Base-by-base conservation (phyloP, 2,797 vertebrate genomes). In the Zalophus californianus region DNA sequence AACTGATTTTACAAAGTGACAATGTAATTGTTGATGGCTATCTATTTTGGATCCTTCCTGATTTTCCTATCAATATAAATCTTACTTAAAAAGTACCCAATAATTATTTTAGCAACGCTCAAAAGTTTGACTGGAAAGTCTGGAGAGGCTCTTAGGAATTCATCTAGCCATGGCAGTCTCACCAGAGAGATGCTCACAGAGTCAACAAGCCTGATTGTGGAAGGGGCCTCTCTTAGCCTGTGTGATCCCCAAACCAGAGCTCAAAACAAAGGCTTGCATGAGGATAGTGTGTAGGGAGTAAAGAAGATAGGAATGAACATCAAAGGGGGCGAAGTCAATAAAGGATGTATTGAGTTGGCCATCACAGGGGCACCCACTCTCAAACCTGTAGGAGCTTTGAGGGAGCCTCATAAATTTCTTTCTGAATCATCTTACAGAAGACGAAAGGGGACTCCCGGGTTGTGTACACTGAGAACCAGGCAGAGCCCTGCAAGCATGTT, bases 51-150 rank as follows among this genome's bases (percentile, higher is more conserved):
- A 84, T 66, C 35, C 38, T 79, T 73, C 44, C 50, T 85, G 50
- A 73, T 50, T 82, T 60, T 44, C 15, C 13, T 85, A 54, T 75
- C 86, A 52, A 35, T 70, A 29, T 54, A 44, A 52, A 12, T 80
- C 20, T 96, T 89, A 72, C 12, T 38, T 60, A 52, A 72, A 88
- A 0, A 7, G 7, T 86, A 60, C 16, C 3, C 25, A 54, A 15
- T 78, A 58, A 86, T 66, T 80, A 85, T 52, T 75, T 77, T 82
- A 92, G 41, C 35, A 94, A 70, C 20, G 82, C 91, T 68, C 35
- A 23, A 56, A 32, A 87, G 18, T 88, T 66, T 80, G 60, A 27
- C 52, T 72, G 25, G 29, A n/a, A 82, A 86, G 29, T 82, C 41
- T 70, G 68, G 29, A 73, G 44, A 82, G 29, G 20, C 0, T 90